Conservation (phyloP, 35 echinoderm and acorn worm species). For the Eucidaris tribuloides region DNA sequence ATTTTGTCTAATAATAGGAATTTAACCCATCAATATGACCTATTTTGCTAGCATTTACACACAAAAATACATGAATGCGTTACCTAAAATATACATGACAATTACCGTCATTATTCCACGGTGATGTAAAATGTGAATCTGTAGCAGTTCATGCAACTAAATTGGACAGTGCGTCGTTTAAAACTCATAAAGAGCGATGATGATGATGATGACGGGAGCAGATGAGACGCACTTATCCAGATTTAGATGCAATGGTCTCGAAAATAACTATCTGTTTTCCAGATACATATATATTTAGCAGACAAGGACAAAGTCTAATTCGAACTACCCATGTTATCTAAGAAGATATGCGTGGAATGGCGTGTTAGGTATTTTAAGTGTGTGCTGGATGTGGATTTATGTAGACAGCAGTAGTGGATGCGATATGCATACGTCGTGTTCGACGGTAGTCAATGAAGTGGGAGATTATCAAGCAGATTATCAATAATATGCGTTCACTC, state of each 20-base stretch:
- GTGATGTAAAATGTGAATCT: not conserved
- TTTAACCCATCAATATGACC: not conserved
- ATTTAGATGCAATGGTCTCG: conserved; percentile 5
- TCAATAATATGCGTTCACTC: no score
- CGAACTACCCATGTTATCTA: no score
- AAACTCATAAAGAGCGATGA: no score
- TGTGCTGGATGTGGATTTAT: no score
- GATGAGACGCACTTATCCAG: conserved; percentile 1
- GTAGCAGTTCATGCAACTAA: not conserved
- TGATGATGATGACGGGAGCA: conserved; percentile 10
- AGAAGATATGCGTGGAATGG: no score
- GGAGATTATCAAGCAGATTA: no score
- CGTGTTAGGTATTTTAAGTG: no score
- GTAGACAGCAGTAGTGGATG: no score
- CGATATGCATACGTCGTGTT: no score
- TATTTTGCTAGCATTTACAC: not conserved
- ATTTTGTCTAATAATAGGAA: no score
- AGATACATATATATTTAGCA: conserved; percentile 18
- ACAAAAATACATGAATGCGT: not conserved
- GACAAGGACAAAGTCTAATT: conserved; percentile 16
- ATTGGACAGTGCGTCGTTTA: not conserved
- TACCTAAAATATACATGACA: not conserved
- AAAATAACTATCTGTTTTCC: conserved; percentile 12
- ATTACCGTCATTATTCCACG: not conserved
- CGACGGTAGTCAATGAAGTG: no score